Conservation (phyloP, 2,888 invertebrate genomes). For the Brachyopa scutellaris region DNA sequence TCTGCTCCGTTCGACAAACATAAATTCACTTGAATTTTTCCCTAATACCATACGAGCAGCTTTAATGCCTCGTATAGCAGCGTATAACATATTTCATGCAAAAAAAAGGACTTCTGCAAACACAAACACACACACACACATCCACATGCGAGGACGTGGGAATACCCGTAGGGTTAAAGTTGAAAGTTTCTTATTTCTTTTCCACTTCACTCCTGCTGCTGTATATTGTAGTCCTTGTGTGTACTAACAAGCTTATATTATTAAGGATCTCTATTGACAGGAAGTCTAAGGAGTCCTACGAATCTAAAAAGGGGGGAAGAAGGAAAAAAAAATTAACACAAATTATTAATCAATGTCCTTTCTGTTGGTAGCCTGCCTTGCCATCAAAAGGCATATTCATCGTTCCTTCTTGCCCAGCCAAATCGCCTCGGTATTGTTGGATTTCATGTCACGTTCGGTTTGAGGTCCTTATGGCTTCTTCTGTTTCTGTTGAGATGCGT, state of each 20-base stretch:
- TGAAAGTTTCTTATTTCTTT: conserved; percentile 35
- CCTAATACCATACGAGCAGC: conserved; percentile 21
- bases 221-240: conserved; percentile 40
- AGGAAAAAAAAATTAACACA: conserved; percentile 51
- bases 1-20: neutral
- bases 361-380: conserved; percentile 1
- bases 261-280: conserved; percentile 40
- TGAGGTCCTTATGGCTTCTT: too few species aligned
- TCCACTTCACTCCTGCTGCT: too few species aligned
- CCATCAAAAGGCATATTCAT: conserved; percentile 57
- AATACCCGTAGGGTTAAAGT: conserved; percentile 40
- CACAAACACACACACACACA: conserved; percentile 19
- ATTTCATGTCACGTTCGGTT: conserved; percentile 68
- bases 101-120: conserved; percentile 44
- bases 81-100: conserved; percentile 26
- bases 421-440: conserved; percentile 12
- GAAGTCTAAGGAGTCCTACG: neutral
- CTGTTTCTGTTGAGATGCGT: conserved; percentile 7
- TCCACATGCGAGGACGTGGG: too few species aligned
- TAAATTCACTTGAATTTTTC: conserved; percentile 60
- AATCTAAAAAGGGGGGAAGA: conserved; percentile 12
- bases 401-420: too few species aligned
- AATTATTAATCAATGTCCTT: conserved; percentile 70
- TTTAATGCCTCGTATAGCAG: too few species aligned
- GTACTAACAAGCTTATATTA: conserved; percentile 44